A percentile compares a stretch with the other conserved stretches of the same genome.
Conservation (phyloP, 2,113 vertebrate genomes). For the Porphyrio hochstetteri region DNA sequence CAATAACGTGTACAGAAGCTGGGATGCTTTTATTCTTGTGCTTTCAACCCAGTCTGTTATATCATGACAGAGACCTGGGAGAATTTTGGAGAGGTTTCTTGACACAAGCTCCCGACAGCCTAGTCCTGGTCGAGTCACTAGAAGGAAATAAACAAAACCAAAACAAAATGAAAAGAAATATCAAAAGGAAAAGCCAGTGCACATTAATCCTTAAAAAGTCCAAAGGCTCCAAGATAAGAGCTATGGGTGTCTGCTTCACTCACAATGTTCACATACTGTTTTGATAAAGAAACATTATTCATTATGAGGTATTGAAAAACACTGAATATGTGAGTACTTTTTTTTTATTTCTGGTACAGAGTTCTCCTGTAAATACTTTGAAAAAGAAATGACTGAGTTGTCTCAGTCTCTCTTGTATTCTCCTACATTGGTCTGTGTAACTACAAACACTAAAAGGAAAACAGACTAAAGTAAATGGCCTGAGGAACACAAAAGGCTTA, state of each 20-base stretch:
- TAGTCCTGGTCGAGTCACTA: conserved; percentile 85
- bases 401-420: neutral
- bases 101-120: conserved; percentile 93
- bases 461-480: neutral
- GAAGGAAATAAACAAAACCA: neutral
- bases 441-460: neutral
- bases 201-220: neutral
- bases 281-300: neutral
- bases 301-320: neutral
- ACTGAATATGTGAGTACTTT: neutral
- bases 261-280: neutral
- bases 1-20: conserved; percentile 83
- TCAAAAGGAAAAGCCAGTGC: neutral
- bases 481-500: neutral
- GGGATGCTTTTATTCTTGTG: conserved; percentile 86
- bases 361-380: neutral
- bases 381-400: neutral
- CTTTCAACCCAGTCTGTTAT: conserved; percentile 87
- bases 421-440: neutral
- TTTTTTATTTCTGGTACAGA: neutral
- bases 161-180: neutral
- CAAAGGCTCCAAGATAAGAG: neutral
- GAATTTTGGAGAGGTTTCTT: conserved; percentile 87
- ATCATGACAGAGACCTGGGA: conserved; percentile 87
- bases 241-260: neutral